A percentile compares a stretch with the other conserved stretches of the same genome.
Evolutionary conservation across 2,113 vertebrate species (phyloP).

Genomic region (Alectura lathami): DNA sequence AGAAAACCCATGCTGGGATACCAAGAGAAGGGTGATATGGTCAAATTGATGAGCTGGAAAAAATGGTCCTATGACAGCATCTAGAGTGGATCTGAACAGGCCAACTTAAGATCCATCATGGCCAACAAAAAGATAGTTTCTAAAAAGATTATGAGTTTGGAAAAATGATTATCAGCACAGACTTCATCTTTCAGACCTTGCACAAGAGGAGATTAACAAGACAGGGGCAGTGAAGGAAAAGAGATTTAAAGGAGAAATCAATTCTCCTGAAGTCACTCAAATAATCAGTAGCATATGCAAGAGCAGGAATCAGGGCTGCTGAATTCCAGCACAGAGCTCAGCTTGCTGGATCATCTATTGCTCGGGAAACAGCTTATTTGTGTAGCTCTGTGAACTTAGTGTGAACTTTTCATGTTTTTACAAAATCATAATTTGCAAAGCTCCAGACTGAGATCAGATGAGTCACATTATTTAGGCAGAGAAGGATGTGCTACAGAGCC

Average conservation of each 20-base stretch:
- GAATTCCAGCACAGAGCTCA: neutral
- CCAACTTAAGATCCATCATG: neutral
- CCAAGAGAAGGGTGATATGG: neutral
- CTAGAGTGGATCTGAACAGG: neutral
- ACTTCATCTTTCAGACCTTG: neutral
- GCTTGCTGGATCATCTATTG: slow-evolving; percentile 5
- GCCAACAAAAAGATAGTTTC: neutral
- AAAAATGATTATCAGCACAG: neutral
- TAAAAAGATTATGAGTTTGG: neutral
- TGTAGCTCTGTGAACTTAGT: slow-evolving; percentile 62
- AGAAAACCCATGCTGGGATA: neutral
- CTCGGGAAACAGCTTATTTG: slow-evolving; percentile 41
- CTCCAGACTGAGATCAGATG: slow-evolving; percentile 67
- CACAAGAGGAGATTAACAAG: neutral
- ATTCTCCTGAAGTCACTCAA: neutral
- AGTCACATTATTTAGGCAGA: slow-evolving; percentile 64
- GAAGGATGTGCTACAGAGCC: slow-evolving; percentile 50
- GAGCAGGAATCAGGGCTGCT: neutral
- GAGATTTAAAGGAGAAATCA: neutral
- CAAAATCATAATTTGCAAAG: slow-evolving; percentile 56
- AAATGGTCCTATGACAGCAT: neutral
- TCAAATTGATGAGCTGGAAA: neutral
- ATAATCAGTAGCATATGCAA: neutral
- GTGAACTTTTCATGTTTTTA: slow-evolving; percentile 67
- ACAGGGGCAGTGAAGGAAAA: neutral